Evolutionary conservation across 2,113 vertebrate species (phyloP), one percentile per base, ranked within the genome.

Genomic region (Neogale vison): DNA sequence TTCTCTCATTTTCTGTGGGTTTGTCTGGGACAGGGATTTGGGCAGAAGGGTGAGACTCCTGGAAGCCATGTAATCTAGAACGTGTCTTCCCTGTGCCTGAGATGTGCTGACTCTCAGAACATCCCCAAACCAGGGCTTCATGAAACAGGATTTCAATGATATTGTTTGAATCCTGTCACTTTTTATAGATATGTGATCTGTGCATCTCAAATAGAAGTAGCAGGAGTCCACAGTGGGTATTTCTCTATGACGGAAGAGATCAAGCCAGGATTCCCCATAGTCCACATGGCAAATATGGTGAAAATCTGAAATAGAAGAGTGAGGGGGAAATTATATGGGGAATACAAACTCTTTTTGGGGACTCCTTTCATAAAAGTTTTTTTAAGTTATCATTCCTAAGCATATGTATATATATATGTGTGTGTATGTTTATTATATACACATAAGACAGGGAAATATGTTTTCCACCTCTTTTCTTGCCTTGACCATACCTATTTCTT

Each of bases 171-270:
- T 10, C 9, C 6, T 63, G 12, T 55, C 77, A 90, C 14, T 1
- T n/a, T 21, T 67, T n/a, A 50, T 17, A 7, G 6, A 69, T 55
- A 14, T 7, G 26, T 31, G 29, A 14, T 29, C 57, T 29, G 29
- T 69, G 24, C 5, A 6, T 50, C 61, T 55, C 92, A 34, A 20
- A 26, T 24, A 39, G 34, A 67, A 42, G 34, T 63, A 0, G 10
- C 47, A 39, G 55, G 3, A 15, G 0, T n/a, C 3, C 1, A 18
- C 21, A 29, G 7, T 34, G 12, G 9, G 24, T 8, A 17, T 4
- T 42, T 84, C 4, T 74, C 18, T 47, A 9, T 9, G 10, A 1
- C 26, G n/a, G 7, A 47, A 74, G 55, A 50, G 21, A 55, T 39
- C 23, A 50, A 88, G 15, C 63, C 42, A 47, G 1, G 63, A 17